Percentiles rank a stretch among this genome's conserved stretches.
Conservation (phyloP, 2,113 vertebrate genomes). For the Serilophus lunatus region DNA sequence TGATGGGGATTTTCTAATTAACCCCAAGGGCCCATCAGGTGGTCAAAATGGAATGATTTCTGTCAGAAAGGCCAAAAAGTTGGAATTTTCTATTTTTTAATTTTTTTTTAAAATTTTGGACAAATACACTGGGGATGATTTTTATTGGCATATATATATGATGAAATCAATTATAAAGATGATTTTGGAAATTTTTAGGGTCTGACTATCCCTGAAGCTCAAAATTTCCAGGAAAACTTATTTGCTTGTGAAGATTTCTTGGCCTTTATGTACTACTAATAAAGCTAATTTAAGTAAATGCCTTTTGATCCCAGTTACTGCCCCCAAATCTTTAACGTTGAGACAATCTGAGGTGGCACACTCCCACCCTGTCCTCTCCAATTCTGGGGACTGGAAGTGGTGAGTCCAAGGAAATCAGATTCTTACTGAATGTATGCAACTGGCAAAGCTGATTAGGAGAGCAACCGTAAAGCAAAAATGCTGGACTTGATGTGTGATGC, state of each 20-base stretch:
- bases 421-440: background rate
- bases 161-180: background rate
- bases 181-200: background rate
- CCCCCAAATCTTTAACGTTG: background rate
- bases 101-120: background rate
- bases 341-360: background rate
- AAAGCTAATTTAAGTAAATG: background rate
- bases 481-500: background rate
- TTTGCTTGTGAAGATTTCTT: background rate
- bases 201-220: background rate
- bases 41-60: constrained; percentile 70
- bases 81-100: constrained; percentile 36
- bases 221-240: background rate
- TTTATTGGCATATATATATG: background rate
- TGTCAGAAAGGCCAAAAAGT: constrained; percentile 75
- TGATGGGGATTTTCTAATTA: constrained; percentile 86
- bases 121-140: background rate
- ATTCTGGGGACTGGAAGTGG: background rate
- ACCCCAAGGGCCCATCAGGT: constrained; percentile 78
- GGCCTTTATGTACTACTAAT: background rate
- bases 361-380: background rate
- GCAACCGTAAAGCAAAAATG: accelerated
- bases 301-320: background rate
- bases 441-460: background rate
- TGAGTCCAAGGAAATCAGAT: background rate